phyloP scores from a whole-genome alignment of 2,888 invertebrate species.

The Xestia sexstrigata region DNA sequence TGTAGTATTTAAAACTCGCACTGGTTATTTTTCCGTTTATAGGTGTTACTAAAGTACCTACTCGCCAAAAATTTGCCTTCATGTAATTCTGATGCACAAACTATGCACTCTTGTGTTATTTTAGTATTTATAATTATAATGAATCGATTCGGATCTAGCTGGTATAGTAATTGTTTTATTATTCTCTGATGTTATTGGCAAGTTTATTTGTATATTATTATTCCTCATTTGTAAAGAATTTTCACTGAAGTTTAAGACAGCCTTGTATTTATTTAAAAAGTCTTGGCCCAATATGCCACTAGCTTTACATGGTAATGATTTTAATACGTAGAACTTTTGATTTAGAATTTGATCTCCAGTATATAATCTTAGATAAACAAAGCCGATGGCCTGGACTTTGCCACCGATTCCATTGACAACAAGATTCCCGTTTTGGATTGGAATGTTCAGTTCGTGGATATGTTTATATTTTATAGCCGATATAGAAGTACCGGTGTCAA shows the following conservation, averaged over 20 bases:
- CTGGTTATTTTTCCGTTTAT: not conserved
- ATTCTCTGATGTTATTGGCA: not conserved
- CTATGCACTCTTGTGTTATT: not conserved
- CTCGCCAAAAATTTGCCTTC: not conserved
- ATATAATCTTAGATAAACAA: not conserved
- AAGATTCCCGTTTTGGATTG: not conserved
- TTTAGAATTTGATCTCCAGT: not conserved
- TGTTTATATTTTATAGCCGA: conserved; percentile 14
- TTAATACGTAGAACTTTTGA: conserved; percentile 22
- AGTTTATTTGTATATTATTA: not conserved
- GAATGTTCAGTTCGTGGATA: conserved; percentile 14
- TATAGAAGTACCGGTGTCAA: conserved; percentile 22
- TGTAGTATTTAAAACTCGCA: not conserved
- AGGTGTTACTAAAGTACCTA: not conserved
- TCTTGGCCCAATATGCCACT: conserved; percentile 29
- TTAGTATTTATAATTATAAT: not conserved
- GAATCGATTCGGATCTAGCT: not conserved
- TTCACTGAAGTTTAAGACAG: not conserved
- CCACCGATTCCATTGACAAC: conserved; percentile 23
- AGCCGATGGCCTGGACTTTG: conserved; percentile 21
- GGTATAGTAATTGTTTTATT: not conserved
- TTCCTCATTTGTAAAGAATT: not conserved
- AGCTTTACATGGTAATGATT: conserved; percentile 21
- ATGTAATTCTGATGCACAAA: not conserved
- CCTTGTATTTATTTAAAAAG: conserved; percentile 8